These are phyloP conservation scores for Drosophila busckii DNA, from an alignment of 1,140 invertebrate genomes.

Conservation along the genomic window DNA sequence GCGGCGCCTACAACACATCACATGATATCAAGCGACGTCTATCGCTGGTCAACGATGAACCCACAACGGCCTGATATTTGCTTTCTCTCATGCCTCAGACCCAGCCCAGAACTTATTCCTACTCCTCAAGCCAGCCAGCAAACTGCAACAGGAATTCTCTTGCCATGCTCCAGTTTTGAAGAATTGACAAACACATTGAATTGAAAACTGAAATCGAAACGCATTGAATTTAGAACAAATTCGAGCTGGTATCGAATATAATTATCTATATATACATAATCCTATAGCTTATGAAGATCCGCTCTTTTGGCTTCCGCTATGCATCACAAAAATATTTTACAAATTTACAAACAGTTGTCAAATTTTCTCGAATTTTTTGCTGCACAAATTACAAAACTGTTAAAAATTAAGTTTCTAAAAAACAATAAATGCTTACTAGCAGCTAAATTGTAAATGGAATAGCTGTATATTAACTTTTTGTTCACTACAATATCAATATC, in stretches of 20 bases:
- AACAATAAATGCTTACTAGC: too few relatives aligned
- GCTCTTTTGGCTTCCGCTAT: conserved; percentile 6
- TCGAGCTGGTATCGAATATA: conserved; percentile 78
- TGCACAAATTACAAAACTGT: too few relatives aligned
- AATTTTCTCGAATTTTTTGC: conserved; percentile 30
- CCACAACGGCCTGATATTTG: conserved; percentile 62
- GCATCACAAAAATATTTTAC: not conserved
- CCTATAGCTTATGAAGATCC: conserved; percentile 13
- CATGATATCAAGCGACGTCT: conserved; percentile 79
- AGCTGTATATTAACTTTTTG: too few relatives aligned
- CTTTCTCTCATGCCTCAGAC: conserved; percentile 13
- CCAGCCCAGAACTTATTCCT: not conserved
- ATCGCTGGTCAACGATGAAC: conserved; percentile 70
- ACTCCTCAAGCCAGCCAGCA: not conserved
- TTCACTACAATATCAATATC: too few relatives aligned
- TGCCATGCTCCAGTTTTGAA: conserved; percentile 63
- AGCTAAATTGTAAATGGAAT: too few relatives aligned
- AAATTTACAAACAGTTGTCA: not conserved
- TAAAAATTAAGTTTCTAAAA: too few relatives aligned
- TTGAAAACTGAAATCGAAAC: conserved; percentile 66
- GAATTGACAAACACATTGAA: too few relatives aligned
- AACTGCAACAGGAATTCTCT: conserved; percentile 64
- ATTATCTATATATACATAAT: conserved; percentile 3
- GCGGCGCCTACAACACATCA: conserved; percentile 93
- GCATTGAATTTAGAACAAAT: conserved; percentile 73